Evolutionary conservation across 1,140 invertebrate species (phyloP).

Genomic region (Himalopsyche phryganea): DNA sequence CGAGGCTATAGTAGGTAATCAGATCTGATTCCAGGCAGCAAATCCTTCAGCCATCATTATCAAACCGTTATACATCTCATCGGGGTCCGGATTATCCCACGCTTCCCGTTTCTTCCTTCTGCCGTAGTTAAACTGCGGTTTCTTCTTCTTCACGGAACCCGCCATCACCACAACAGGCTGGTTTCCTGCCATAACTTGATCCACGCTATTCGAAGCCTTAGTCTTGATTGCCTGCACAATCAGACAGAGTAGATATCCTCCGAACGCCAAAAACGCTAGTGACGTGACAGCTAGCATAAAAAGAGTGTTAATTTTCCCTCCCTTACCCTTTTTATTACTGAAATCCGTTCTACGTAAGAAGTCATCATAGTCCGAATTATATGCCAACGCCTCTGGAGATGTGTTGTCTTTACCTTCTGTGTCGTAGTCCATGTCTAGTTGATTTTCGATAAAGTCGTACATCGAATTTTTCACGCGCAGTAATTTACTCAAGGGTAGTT

Average conservation of each 20-base stretch:
- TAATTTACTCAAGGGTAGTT: slow-evolving; percentile 46
- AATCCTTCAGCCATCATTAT: slow-evolving; percentile 55
- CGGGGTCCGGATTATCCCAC: slow-evolving; percentile 42
- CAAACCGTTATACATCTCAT: slow-evolving; percentile 51
- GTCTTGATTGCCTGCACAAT: slow-evolving; percentile 66
- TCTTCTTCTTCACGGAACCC: slow-evolving; percentile 47
- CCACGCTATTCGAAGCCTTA: slow-evolving; percentile 42
- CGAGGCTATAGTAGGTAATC: too few species aligned
- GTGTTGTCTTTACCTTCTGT: slow-evolving; percentile 1
- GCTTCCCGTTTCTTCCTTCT: slow-evolving; percentile 39
- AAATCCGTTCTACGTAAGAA: slow-evolving; percentile 41
- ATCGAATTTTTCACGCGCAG: slow-evolving; percentile 44
- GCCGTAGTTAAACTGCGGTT: slow-evolving; percentile 43
- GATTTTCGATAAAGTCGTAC: slow-evolving; percentile 34
- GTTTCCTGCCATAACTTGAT: slow-evolving; percentile 34
- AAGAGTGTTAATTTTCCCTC: slow-evolving; percentile 59
- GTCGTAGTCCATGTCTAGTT: background rate
- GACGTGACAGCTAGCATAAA: slow-evolving; percentile 71
- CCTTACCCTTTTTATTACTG: slow-evolving; percentile 38
- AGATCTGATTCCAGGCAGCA: slow-evolving; percentile 40
- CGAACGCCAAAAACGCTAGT: slow-evolving; percentile 72
- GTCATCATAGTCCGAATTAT: slow-evolving; percentile 37
- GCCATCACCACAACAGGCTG: slow-evolving; percentile 40
- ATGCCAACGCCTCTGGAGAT: slow-evolving; percentile 42
- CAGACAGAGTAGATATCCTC: slow-evolving; percentile 70